Base-by-base conservation (phyloP, 2,113 vertebrate genomes). In the Ctenomys sociabilis region DNA sequence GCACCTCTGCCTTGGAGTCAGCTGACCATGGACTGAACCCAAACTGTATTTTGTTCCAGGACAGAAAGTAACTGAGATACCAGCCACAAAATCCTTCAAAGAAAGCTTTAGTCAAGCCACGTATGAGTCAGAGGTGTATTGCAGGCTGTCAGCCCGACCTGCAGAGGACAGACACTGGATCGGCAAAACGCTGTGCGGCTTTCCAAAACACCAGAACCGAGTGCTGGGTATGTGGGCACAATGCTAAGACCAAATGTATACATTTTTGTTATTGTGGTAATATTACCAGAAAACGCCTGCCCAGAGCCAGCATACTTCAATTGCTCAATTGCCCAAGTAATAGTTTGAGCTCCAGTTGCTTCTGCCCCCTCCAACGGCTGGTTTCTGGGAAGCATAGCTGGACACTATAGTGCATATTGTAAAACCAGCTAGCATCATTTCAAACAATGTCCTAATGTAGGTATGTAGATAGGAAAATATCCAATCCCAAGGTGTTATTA, bases 351-450 rank as follows among this genome's bases (percentile, higher is more conserved):
- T 26, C 61, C 61, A 26, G 61, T 63, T 63, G 61, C 61, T 63
- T 63, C 61, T 63, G 61, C 24, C 22, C 61, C 61, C 61, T 63
- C 24, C 22, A 63, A 63, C 3, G 19, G 59, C 59, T 61, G 59
- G 59, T 61, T 24, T 7, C 59, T 7, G 8, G 7, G 59, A 61
- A 7, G 59, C 59, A 22, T 24, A 63, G 61, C 61, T 8, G 61
- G 22, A 26, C 24, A 24, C 61, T 63, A 3, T 8, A 9, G 3
- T 63, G 24, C 61, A 26, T 63, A 26, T 24, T 21, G 21, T 61
- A 63, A 63, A 63, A 63, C 22, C 61, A 63, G 24, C 49, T 81
- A 43, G 85, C 97, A 94, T 72, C 91, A 61, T 70, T 95, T 82
- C 54, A 96, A 64, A 85, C 45, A 73, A 72, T 83, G 9, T 70